Evolutionary conservation across 1,140 invertebrate genomes (phyloP).

Genomic region (Uloborus diversus): DNA sequence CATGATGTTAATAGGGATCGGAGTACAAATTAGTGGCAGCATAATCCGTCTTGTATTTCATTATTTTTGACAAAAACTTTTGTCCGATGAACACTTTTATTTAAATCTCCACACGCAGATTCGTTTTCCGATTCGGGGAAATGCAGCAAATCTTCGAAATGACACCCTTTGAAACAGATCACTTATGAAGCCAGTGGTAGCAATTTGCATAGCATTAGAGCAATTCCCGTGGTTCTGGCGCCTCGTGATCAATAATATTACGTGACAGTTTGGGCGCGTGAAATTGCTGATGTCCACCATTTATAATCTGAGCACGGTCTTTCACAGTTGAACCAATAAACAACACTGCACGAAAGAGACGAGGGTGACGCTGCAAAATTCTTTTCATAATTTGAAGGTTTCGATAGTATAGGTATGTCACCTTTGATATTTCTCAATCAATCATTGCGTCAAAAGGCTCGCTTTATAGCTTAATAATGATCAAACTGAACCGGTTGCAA

Average conservation of each 20-base stretch:
- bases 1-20: no score
- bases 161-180: background rate
- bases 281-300: conserved; percentile 45
- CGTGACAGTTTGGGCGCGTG: conserved; percentile 36
- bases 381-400: background rate
- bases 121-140: background rate
- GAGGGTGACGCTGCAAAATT: background rate
- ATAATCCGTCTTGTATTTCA: conserved; percentile 3
- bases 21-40: no score
- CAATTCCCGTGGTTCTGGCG: background rate
- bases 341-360: conserved; percentile 19
- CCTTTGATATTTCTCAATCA: no score
- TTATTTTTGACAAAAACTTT: background rate
- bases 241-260: conserved; percentile 41
- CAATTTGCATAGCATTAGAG: conserved; percentile 23
- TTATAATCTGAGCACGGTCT: conserved; percentile 42
- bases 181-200: background rate
- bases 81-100: background rate
- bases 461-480: no score
- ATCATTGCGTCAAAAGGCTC: no score
- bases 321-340: conserved; percentile 45
- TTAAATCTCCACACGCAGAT: background rate
- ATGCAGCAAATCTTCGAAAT: background rate
- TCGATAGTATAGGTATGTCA: no score
- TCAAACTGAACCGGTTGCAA: no score